Base-by-base conservation (phyloP, 2,888 invertebrate genomes). In the Drosophila monieri region DNA sequence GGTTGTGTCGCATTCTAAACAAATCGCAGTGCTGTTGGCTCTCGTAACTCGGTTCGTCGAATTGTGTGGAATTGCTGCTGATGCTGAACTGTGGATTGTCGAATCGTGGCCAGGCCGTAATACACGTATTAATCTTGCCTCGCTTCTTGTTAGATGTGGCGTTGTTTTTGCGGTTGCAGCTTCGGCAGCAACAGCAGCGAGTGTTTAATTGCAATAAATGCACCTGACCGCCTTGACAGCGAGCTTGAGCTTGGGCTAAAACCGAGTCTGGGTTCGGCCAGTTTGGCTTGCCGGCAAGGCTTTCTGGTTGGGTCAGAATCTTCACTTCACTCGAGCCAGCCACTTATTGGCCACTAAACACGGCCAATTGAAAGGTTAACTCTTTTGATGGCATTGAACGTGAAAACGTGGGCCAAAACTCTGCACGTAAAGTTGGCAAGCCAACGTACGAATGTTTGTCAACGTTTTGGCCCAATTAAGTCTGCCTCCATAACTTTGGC, bases 161-260 rank as follows among this genome's bases (percentile, higher is more conserved):
- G 66, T 72, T 76, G 73, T 54, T 83, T 47, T 66, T 70, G 74
- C 71, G 71, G 62, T 79, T 39, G 51, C 44, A 60, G 46, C 61
- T 9, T 47, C 47, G 44, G 15, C 55, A 61, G 30, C 55, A 72
- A 72, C 80, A 77, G 83, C 78, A 83, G 74, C 86, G 88, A 85
- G 85, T 80, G 84, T 84, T 88, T 84, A 84, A 84, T 84, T 84
- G 84, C 84, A 83, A 83, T 85, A 85, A 88, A 88, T 84, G 88
- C 88, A 84, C 86, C 78, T 74, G 84, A 80, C 76, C 65, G 80
- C 84, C 84, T 84, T 84, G 83, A 80, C 66, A 57, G 73, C 60
- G 60, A 59, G 74, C 57, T 65, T 79, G 78, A 60, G 73, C 75
- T 55, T 70, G 66, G 60, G 62, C 46, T n/a, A 25, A 54, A 30